Evolutionary conservation across 2,113 vertebrate species (phyloP), one percentile per base, ranked within the genome.

Genomic region (Camelus dromedarius): DNA sequence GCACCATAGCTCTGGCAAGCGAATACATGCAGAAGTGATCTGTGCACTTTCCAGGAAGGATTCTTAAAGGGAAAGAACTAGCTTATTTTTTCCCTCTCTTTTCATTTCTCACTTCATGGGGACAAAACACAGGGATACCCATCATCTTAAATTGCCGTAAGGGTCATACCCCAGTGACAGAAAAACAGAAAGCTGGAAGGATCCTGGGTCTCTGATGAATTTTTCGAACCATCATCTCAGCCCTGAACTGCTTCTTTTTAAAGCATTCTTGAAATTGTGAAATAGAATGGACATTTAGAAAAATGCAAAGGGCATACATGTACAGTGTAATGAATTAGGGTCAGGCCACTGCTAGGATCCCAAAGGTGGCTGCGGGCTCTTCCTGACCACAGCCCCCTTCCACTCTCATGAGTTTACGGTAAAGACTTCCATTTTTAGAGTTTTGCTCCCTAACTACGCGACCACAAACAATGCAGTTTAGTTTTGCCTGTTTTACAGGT

Each of bases 181-280:
- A 66, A 79, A 56, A 87, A 24, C 54, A 94, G 75, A 79, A 92
- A 66, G 35, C 42, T 70, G 50, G 20, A 77, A 92, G 35, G 50
- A 69, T 13, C 19, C 85, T 50, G 38, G 8, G 32, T 73, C 62
- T 70, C 75, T 86, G 48, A 54, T 30, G 38, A 81, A 89, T 35
- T 95, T 81, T 79, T 56, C 89, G 2, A 75, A 84, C 58, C 75
- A 86, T 73, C 42, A 30, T 60, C 26, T 30, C 38, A 46, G 6
- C 11, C n/a, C 26, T 75, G 20, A 19, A 19, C 22, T 60, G 56
- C 66, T 70, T 38, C 50, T 91, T 88, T 80, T 62, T 12, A 46
- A 92, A 58, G 30, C 28, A 84, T 92, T 80, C 92, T 70, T 95
- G 46, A 93, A 80, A 83, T 42, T 8, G 28, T 77, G 86, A 77